Evolutionary conservation across 2,797 vertebrate genomes (phyloP), one percentile per base, ranked within the genome.

Genomic region (Lates japonicus): DNA sequence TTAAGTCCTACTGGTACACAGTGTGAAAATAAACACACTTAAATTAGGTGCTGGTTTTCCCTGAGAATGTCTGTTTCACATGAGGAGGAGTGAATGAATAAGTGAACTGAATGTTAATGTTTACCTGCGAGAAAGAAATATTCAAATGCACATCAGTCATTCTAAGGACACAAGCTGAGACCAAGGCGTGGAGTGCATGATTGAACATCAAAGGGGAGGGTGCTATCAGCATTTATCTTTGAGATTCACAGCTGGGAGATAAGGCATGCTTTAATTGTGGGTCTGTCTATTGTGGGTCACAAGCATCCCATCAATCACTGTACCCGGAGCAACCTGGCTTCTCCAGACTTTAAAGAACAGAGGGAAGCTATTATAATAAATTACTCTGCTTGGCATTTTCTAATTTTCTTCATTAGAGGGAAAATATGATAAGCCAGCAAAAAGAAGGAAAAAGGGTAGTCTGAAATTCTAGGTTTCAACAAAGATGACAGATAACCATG

Each of bases 201-300:
- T 80, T 90, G 81, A 92, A 89, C 85, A 90, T 90, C 85, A 86
- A 78, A 87, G 83, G 78, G 82, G 68, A 78, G 80, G 83, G 70
- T 1, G 82, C 87, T 82, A 85, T 89, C 88, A 85, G 87, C 89
- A 88, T 94, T 92, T 88, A 93, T 91, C 91, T 92, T 76, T 81
- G 46, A 84, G 80, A 89, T 85, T 82, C 84, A 80, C 83, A 87
- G 88, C 80, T 85, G 76, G 61, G 79, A 86, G 88, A 89, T 87
- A 84, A 90, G 89, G 72, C 25, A 6, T 22, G 3, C 82, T 88
- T 92, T 93, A 92, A 93, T 93, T 94, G 91, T 85, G 76, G 80
- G 42, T 86, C 84, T 91, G 84, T 90, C 91, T 90, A 87, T 89
- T 88, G 61, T 87, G 87, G 87, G 90, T 93, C 93, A 90, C 86